These are phyloP conservation scores for Neolamprologus modestus DNA, from an alignment of 2,113 vertebrate species.

Conservation along the genomic window DNA sequence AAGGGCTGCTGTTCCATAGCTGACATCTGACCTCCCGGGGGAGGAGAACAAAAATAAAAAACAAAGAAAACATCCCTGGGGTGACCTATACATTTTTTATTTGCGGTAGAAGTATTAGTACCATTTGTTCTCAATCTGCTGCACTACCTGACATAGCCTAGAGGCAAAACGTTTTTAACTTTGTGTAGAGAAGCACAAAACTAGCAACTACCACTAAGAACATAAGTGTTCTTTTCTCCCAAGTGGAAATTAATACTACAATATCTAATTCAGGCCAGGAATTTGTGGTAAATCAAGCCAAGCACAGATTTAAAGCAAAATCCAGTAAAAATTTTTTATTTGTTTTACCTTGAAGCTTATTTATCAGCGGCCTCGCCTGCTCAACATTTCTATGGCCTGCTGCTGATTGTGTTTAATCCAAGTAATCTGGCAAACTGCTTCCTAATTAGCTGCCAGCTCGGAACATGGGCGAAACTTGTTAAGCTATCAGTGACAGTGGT, in stretches of 20 bases:
- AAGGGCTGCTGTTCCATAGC: neutral
- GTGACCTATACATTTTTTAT: neutral
- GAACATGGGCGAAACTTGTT: conserved; percentile 16
- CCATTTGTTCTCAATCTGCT: neutral
- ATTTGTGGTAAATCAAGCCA: neutral
- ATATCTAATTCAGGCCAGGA: neutral
- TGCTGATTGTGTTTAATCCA: conserved; percentile 36
- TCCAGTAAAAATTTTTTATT: neutral
- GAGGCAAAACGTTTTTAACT: neutral
- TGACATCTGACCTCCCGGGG: neutral
- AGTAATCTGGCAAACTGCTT: conserved; percentile 7
- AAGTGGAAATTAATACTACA: neutral
- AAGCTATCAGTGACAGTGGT: neutral
- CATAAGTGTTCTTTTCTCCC: neutral
- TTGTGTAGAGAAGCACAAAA: neutral
- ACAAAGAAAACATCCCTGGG: neutral
- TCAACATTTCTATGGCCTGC: conserved; percentile 16
- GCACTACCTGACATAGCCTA: neutral
- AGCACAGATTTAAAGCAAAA: neutral
- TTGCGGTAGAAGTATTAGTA: neutral
- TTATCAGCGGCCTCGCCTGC: neutral
- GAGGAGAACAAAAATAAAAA: neutral
- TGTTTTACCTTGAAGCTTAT: conserved; percentile 1
- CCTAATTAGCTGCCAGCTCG: conserved; percentile 35
- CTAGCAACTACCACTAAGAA: neutral